phyloP scores from a whole-genome alignment of 2,888 invertebrate species.

The Cacoxenus indagator region DNA sequence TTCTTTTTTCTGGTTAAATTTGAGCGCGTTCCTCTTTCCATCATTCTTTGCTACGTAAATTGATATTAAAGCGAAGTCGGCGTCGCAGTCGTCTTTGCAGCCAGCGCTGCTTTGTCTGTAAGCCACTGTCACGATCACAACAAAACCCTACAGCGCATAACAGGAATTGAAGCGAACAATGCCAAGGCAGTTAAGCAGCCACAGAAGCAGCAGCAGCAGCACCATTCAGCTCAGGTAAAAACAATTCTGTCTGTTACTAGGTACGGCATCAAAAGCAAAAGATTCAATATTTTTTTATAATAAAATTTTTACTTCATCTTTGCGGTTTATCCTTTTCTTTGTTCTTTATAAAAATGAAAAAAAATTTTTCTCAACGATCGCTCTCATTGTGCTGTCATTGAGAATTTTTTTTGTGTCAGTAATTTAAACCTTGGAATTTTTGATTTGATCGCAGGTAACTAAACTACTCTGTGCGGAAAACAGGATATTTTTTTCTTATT shows the following conservation, averaged over 20 bases:
- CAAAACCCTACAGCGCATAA: not conserved
- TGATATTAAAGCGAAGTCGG: constrained; percentile 3
- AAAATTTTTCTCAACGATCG: too few species aligned
- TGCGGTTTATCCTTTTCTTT: not conserved
- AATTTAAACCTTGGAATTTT: not conserved
- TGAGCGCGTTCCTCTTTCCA: constrained; percentile 16
- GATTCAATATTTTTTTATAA: not conserved
- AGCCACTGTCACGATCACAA: not conserved
- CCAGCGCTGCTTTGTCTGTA: not conserved
- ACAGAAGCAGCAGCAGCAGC: not conserved
- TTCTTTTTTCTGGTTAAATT: constrained; percentile 37
- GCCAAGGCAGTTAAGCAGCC: not conserved
- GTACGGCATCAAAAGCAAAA: not conserved
- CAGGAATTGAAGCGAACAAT: not conserved
- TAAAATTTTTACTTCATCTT: not conserved
- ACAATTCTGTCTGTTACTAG: not conserved
- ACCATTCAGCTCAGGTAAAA: not conserved
- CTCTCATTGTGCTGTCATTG: not conserved
- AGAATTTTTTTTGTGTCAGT: not conserved
- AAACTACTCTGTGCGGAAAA: not conserved
- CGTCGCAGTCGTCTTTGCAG: not conserved
- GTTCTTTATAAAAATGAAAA: too few species aligned
- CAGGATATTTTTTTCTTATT: too few species aligned
- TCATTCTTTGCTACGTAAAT: not conserved
- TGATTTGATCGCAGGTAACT: not conserved